Base-by-base conservation (phyloP, 92 coral and sea anemone genomes). In the Diadumene lineata region DNA sequence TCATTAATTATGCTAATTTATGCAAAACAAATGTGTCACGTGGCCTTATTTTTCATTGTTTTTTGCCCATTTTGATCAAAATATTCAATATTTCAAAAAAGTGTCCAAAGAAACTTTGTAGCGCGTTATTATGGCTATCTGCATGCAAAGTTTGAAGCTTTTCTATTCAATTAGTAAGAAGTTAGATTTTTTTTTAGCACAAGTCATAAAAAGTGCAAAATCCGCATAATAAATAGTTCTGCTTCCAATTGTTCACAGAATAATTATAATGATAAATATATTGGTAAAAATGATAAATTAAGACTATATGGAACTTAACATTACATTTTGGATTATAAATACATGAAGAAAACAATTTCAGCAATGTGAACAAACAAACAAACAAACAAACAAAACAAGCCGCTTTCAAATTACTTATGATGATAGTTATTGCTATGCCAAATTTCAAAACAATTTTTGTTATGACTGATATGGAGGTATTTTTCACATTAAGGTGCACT, bases 361-460 rank as follows among this genome's bases (percentile, higher is more conserved):
- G n/a, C n/a, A 44, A 8, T 44, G 51, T 44, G 17, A 44, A 17
- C 51, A 44, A 44, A 44, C 17, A 44, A 17, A 44, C 17, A 8
- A 8, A 17, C 51, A 44, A 44, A 8, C 17, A n/a, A n/a, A n/a
- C n/a, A n/a, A n/a, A n/a, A n/a, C n/a, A n/a, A n/a, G n/a, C n/a
- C n/a, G n/a, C n/a, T 44, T 44, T 44, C 51, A 17, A 44, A 44
- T 44, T 8, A 8, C 17, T 44, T 44, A 8, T 60, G 21, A 22
- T 60, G 66, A 60, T 60, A 60, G 21, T 60, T 28, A 22, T 60
- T 28, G 21, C 21, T 60, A 62, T 75, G 80, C 64, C 73, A 75
- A 34, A 21, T 31, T 11, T 28, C 22, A 75, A 75, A 75, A 43
- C 80, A 74, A 43, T 74, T 74, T 66, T 48, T 66, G 0, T 62